Evolutionary conservation across 2,113 vertebrate genomes (phyloP).

Genomic region (Daphoenositta chrysoptera): DNA sequence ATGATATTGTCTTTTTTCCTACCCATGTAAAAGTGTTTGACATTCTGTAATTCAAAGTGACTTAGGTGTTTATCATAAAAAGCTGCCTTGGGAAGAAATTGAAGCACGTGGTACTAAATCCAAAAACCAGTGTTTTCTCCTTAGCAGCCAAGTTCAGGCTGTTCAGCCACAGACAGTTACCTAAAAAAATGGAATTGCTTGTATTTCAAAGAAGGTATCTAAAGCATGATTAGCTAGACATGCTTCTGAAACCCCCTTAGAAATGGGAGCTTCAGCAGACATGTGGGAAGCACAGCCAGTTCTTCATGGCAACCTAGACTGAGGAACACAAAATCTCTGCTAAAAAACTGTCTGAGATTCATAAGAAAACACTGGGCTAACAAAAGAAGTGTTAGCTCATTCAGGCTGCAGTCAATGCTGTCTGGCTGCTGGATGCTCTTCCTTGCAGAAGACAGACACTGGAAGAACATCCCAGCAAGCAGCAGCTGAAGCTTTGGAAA

Average conservation of each 20-base stretch:
- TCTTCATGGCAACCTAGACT: not conserved
- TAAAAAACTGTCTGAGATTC: not conserved
- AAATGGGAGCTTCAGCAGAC: not conserved
- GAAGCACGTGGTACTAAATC: not conserved
- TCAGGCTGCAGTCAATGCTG: not conserved
- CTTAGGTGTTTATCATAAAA: constrained; percentile 41
- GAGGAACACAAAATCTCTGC: not conserved
- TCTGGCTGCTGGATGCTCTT: not conserved
- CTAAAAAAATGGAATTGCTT: not conserved
- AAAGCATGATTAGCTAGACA: not conserved
- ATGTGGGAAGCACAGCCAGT: not conserved
- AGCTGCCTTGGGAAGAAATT: not conserved
- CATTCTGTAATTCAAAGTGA: constrained; percentile 35
- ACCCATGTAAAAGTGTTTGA: constrained; percentile 13
- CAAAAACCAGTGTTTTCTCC: not conserved
- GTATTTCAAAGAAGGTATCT: not conserved
- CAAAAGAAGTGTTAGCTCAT: not conserved
- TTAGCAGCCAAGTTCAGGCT: not conserved
- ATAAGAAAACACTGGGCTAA: not conserved
- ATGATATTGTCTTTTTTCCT: constrained; percentile 32
- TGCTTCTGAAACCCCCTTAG: not conserved
- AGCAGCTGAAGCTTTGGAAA: constrained; percentile 7
- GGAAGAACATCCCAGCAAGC: not conserved
- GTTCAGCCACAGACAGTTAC: not conserved
- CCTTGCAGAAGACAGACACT: not conserved